Base-by-base conservation (phyloP, 92 coral and sea anemone genomes). In the Virgularia gustaviana region DNA sequence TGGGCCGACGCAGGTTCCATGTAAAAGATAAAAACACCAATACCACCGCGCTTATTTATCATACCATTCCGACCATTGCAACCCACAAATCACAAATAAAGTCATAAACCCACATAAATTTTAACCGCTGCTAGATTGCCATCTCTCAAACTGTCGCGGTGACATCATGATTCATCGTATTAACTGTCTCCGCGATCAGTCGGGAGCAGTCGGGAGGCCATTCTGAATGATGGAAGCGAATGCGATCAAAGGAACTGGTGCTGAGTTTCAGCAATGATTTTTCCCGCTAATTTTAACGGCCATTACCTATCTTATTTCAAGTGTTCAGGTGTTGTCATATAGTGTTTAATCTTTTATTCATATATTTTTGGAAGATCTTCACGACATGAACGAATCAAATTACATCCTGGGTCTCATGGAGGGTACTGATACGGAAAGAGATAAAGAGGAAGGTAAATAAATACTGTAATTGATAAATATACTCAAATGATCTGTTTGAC, bases 161-260 rank as follows among this genome's bases (percentile, higher is more conserved):
- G 28, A 20, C 57, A 51, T 51, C 47, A 41, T 8, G 47, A 13
- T 47, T 2, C 16, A 47, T 25, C 55, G 4, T 16, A 47, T 25
- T 47, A 47, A 47, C 5, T 47, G 4, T 16, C 16, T 16, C 55
- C 55, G 23, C 23, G 55, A 47, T 16, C 55, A 47, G 47, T 47
- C 16, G 22, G 55, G 16, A 47, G 23, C 11, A 16, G 16, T 4
- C 23, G 23, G 22, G 55, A 2, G 16, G 55, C 2, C 16, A 2
- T 16, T 47, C 23, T 47, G 11, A 25, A 16, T 47, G 55, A 47
- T 47, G 55, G 2, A 47, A 47, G 23, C 55, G 55, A 47, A 16
- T 47, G 55, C n/a, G n/a, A n/a, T n/a, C n/a, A n/a, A n/a, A 13
- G 55, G 55, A 25, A 47, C 55, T 47, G 55, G 55, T 47, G 55